Evolutionary conservation across 1,140 invertebrate species (phyloP), one percentile per base, ranked within the genome.

Genomic region (Rhyzopertha dominica): DNA sequence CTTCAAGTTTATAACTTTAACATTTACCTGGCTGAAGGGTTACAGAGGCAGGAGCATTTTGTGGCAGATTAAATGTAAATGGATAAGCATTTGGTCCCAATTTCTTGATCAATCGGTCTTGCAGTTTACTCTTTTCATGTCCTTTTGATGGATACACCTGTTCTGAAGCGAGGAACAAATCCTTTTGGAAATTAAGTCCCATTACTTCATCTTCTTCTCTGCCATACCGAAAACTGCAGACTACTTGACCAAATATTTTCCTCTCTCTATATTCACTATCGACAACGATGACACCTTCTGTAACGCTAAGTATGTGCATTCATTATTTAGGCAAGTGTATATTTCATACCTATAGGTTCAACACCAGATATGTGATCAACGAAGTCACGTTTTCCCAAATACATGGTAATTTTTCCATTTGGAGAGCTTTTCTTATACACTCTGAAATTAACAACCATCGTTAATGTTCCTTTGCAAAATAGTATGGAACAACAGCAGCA

Each of bases 191-290:
- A 53, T 94, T 95, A 22, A 99, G 72, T 0, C 96, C 96, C 79
- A 99, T 88, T 32, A 98, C 90, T 73, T 99, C 96, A 63, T 98
- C 88, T 65, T 99, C 93, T 70, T 99, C 95, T 20, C 96, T 78
- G 1, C 96, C 95, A 73, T 99, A 99, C 3, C 95, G 84, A 69
- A 99, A 99, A 25, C 90, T 94, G 67, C 94, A 95, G 12, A 98
- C 75, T 17, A 98, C 76, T 68, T 98, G 93, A 3, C 89, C 93
- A 73, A 87, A 98, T 13, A 99, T 78, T 67, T 89, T 90, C 18
- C 88, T 76, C 16, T 80, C 79, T 40, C 83, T 84, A 67, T 98
- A 98, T 44, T 95, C 90, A 32, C 87, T 82, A 63, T 98, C 91
- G 43, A 99, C 68, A 0, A 96, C 74, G 5, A 98, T 76, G 14